phyloP scores from a whole-genome alignment of 2,888 invertebrate genomes.

The Tenthredo livida region DNA sequence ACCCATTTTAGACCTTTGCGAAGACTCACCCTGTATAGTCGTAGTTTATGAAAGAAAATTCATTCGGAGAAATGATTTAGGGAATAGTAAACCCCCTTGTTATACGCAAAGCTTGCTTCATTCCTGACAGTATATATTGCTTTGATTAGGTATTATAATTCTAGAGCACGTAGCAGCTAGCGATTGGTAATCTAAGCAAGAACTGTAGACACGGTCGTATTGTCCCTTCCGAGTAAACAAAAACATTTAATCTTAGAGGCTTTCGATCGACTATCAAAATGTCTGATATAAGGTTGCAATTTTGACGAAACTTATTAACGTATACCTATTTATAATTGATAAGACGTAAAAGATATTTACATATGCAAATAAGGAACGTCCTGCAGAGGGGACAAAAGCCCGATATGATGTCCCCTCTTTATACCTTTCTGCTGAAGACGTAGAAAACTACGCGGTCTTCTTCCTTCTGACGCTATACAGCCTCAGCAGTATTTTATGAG shows the following conservation, averaged over 20 bases:
- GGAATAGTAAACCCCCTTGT: background rate
- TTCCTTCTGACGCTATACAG: background rate
- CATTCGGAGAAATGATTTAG: too few species aligned
- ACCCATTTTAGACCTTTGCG: too few species aligned
- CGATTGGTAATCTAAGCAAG: background rate
- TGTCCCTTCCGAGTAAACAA: background rate
- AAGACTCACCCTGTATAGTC: too few species aligned
- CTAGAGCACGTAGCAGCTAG: background rate
- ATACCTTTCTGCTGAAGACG: background rate
- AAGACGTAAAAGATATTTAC: background rate
- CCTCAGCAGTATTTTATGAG: slow-evolving; percentile 7
- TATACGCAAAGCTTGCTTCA: background rate
- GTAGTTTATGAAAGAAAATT: too few species aligned
- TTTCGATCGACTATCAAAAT: background rate
- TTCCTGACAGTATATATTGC: background rate
- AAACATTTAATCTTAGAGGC: background rate
- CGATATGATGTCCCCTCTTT: background rate
- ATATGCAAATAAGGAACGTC: slow-evolving; percentile 26
- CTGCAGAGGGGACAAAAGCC: slow-evolving; percentile 15
- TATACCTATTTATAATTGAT: background rate
- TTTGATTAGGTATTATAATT: background rate
- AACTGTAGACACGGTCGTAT: background rate
- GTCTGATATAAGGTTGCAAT: background rate
- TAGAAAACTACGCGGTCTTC: slow-evolving; percentile 34
- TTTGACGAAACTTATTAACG: background rate